Conservation (phyloP, 2,888 invertebrate species). For the Epirrhoe alternata region DNA sequence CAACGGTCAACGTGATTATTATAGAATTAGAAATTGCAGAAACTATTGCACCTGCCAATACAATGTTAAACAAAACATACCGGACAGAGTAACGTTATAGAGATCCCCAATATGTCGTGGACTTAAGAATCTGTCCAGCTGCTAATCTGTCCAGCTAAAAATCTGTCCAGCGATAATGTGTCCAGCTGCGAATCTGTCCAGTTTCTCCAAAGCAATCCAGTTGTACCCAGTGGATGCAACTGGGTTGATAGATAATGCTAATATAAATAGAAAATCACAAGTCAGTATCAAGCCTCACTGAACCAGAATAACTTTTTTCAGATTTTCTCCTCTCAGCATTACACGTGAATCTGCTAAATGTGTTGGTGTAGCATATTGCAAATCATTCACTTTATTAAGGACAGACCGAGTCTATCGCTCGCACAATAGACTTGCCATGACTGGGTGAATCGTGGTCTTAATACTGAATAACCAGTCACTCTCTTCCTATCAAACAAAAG, state of each 20-base stretch:
- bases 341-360: constrained; percentile 9
- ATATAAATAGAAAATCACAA: neutral
- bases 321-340: constrained; percentile 3
- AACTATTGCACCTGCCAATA: no score
- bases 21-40: no score
- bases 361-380: constrained; percentile 18
- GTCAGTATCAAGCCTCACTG: neutral
- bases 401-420: constrained; percentile 29
- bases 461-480: constrained; percentile 18
- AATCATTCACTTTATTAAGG: constrained; percentile 33
- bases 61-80: no score
- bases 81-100: no score
- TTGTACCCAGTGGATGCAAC: no score
- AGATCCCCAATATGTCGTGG: no score
- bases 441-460: constrained; percentile 7
- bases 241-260: neutral
- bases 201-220: no score
- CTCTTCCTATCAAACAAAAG: constrained; percentile 14
- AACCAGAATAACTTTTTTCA: neutral
- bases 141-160: no score
- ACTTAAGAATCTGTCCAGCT: no score
- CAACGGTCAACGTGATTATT: no score
- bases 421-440: constrained; percentile 33
- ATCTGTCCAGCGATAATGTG: no score
- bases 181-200: no score